A percentile compares a stretch with the other conserved stretches of the same genome.
These are phyloP conservation scores for Cotesia typhae DNA, from an alignment of 1,140 invertebrate genomes.

Conservation along the genomic window DNA sequence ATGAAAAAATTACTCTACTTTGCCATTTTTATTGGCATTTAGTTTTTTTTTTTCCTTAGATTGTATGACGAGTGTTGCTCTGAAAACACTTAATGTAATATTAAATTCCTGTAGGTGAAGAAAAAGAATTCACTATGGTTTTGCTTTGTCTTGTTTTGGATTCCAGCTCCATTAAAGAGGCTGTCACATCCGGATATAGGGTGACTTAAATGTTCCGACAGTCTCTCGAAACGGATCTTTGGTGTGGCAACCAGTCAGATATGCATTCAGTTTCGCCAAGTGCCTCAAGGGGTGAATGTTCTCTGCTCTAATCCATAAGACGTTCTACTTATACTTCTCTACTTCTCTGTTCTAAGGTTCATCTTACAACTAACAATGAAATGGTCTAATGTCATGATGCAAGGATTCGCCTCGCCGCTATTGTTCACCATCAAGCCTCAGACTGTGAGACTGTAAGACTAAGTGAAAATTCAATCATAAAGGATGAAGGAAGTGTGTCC, in stretches of 20 bases:
- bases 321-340: slow-evolving; percentile 32
- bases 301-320: slow-evolving; percentile 27
- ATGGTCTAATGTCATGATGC: slow-evolving; percentile 5
- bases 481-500: slow-evolving; percentile 13
- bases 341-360: slow-evolving; percentile 6
- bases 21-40: too few species aligned
- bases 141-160: not conserved
- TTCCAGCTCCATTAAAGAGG: slow-evolving; percentile 5
- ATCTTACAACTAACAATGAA: not conserved
- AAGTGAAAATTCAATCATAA: slow-evolving; percentile 28
- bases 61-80: too few species aligned
- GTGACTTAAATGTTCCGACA: not conserved
- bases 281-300: slow-evolving; percentile 36
- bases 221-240: slow-evolving; percentile 3
- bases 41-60: too few species aligned
- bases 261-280: not conserved
- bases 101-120: not conserved
- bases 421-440: not conserved
- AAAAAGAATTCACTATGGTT: not conserved
- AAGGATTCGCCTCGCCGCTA: slow-evolving; percentile 15
- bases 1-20: too few species aligned
- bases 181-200: slow-evolving; percentile 12
- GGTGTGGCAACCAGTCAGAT: not conserved
- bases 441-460: not conserved
- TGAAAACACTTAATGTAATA: not conserved